Percentiles rank a stretch among this genome's conserved stretches.
Conservation (phyloP, 2,113 vertebrate genomes). For the Oceanodroma tethys region DNA sequence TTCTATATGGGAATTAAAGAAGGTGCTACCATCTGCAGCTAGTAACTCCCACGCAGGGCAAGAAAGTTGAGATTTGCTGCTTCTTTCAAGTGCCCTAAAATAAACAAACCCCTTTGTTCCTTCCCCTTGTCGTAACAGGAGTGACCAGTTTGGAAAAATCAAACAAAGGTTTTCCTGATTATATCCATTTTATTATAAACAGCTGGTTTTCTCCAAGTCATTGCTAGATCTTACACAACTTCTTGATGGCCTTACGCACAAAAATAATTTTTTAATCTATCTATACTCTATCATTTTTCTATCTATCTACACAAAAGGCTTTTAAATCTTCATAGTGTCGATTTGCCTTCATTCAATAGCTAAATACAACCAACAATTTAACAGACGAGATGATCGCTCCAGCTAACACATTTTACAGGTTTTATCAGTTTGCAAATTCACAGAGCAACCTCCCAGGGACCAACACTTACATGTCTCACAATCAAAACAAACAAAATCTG, state of each 20-base stretch:
- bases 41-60: neutral
- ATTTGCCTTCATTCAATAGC: neutral
- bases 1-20: neutral
- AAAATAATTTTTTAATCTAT: neutral
- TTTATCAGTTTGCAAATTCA: conserved; percentile 50
- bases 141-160: conserved; percentile 21
- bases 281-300: neutral
- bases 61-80: neutral
- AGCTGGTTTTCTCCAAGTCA: neutral
- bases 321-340: neutral
- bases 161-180: conserved; percentile 41
- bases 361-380: neutral
- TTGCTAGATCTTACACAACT: neutral
- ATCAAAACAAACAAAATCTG: conserved; percentile 53
- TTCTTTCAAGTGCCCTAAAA: conserved; percentile 1
- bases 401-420: conserved; percentile 32
- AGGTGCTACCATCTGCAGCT: neutral
- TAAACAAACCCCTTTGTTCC: conserved; percentile 8
- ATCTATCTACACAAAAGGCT: neutral
- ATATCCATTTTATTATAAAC: conserved; percentile 25
- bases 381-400: neutral
- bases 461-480: conserved; percentile 23
- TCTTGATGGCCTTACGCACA: neutral
- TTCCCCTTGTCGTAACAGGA: conserved; percentile 1
- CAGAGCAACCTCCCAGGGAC: neutral